Conservation (phyloP, 2,113 vertebrate genomes). For the Coracopsis vasa region DNA sequence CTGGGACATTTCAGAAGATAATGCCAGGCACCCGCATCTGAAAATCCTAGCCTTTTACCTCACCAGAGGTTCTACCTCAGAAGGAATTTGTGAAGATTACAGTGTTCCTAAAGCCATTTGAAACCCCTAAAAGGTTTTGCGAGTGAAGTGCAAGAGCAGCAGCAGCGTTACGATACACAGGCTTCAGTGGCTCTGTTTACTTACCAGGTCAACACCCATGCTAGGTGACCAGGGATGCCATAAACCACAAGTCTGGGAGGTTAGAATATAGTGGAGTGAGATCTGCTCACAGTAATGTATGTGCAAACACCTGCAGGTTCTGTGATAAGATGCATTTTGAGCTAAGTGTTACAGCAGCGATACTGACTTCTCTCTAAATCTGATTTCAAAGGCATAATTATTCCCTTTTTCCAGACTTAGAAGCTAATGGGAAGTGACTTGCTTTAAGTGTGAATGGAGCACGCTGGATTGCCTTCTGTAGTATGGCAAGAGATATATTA, state of each 20-base stretch:
- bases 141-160: background rate
- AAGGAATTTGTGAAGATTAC: slow-evolving; percentile 20
- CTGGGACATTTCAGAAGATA: background rate
- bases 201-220: background rate
- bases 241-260: background rate
- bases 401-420: background rate
- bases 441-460: background rate
- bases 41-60: slow-evolving; percentile 1
- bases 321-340: background rate
- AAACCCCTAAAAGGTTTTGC: background rate
- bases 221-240: background rate
- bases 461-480: background rate
- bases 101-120: background rate
- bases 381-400: background rate
- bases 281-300: background rate
- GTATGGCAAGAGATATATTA: background rate
- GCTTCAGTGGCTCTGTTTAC: background rate
- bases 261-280: background rate
- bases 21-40: background rate
- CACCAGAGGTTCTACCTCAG: background rate
- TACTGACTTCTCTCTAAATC: background rate
- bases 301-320: background rate
- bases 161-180: background rate
- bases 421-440: background rate
- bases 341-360: background rate